Evolutionary conservation across 2,888 invertebrate species (phyloP).

Genomic region (Laspeyria flexula): DNA sequence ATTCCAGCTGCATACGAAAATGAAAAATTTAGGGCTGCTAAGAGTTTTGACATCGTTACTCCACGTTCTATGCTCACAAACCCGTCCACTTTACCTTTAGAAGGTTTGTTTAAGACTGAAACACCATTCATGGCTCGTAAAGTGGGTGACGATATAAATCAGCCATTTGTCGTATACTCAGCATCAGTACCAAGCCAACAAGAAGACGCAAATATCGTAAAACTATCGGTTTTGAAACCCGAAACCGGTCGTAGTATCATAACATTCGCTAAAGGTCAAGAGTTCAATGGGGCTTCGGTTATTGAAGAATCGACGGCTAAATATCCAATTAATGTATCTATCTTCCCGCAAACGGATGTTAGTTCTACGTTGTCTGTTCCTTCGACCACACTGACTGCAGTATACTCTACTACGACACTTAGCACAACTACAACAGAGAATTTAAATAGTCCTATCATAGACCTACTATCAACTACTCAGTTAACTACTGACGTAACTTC

Average conservation of each 20-base stretch:
- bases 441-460: slow-evolving; percentile 46
- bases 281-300: slow-evolving; percentile 65
- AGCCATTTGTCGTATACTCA: slow-evolving; percentile 81
- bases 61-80: slow-evolving; percentile 76
- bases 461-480: slow-evolving; percentile 48
- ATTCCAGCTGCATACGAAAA: slow-evolving; percentile 81
- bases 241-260: slow-evolving; percentile 67
- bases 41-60: slow-evolving; percentile 72
- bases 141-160: slow-evolving; percentile 55
- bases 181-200: slow-evolving; percentile 65
- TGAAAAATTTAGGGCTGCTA: slow-evolving; percentile 63
- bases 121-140: slow-evolving; percentile 67
- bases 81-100: slow-evolving; percentile 89
- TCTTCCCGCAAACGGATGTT: slow-evolving; percentile 46
- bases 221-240: slow-evolving; percentile 65
- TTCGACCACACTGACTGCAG: slow-evolving; percentile 39
- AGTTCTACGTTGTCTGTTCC: slow-evolving; percentile 38
- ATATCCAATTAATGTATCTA: slow-evolving; percentile 64
- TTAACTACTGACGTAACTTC: slow-evolving; percentile 26
- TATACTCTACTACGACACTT: slow-evolving; percentile 30
- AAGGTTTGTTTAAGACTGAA: slow-evolving; percentile 88
- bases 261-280: slow-evolving; percentile 75
- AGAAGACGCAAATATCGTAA: slow-evolving; percentile 66
- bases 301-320: slow-evolving; percentile 56
- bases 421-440: slow-evolving; percentile 38